Percentiles rank a stretch among this genome's conserved stretches.
phyloP scores from a whole-genome alignment of 1,140 invertebrate species.

The Drosophila busckii region DNA sequence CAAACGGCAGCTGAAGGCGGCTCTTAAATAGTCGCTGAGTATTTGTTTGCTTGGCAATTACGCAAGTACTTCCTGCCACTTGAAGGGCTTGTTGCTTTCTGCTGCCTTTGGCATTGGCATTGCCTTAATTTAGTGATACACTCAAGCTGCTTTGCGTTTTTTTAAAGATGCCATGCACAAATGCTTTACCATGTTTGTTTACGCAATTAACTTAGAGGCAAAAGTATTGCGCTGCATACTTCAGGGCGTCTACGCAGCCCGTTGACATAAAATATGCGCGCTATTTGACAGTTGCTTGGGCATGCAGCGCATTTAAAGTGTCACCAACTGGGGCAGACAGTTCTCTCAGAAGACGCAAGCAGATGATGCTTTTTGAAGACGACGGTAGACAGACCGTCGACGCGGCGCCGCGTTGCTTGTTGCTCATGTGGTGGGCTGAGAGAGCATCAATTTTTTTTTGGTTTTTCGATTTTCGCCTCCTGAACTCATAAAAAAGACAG shows the following conservation, averaged over 20 bases:
- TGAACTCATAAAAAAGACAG: slow-evolving; percentile 30
- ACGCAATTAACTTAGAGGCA: slow-evolving; percentile 25
- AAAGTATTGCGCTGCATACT: slow-evolving; percentile 32
- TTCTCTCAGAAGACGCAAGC: too few relatives aligned
- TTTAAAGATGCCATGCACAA: not conserved
- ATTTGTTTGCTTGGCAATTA: slow-evolving; percentile 39
- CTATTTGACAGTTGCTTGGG: slow-evolving; percentile 30
- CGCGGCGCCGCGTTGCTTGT: too few relatives aligned
- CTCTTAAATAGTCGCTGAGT: slow-evolving; percentile 21
- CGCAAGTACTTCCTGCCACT: slow-evolving; percentile 23
- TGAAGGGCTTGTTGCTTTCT: not conserved
- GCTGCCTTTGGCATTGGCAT: not conserved
- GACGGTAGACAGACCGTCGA: not conserved
- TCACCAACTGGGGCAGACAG: not conserved
- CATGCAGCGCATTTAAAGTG: slow-evolving; percentile 2
- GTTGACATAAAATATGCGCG: slow-evolving; percentile 34
- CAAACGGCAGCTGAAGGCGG: not conserved
- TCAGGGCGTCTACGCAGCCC: slow-evolving; percentile 1
- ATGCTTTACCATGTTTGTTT: slow-evolving; percentile 11
- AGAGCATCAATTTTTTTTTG: slow-evolving; percentile 17
- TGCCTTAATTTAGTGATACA: slow-evolving; percentile 11
- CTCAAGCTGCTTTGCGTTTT: too few relatives aligned
- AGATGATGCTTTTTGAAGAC: not conserved
- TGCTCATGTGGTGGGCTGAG: not conserved
- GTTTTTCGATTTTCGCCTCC: slow-evolving; percentile 24